Evolutionary conservation across 2,797 vertebrate species (phyloP).

Genomic region (Philypnodon macrostomus): DNA sequence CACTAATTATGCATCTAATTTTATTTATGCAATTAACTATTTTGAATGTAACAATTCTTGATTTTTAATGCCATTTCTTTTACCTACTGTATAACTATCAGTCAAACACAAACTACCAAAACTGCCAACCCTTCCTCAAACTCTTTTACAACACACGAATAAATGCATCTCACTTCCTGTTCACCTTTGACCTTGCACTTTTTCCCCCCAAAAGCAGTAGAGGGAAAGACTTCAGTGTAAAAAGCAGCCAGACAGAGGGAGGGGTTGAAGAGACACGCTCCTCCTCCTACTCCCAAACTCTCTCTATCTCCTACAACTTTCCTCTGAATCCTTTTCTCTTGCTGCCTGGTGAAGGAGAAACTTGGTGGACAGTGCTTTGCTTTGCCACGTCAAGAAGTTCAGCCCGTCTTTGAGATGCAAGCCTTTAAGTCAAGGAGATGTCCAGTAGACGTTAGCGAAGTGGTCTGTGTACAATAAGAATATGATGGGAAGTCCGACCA

Average conservation of each 20-base stretch:
- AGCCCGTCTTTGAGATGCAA: slow-evolving; percentile 37
- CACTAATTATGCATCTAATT: no score
- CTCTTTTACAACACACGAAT: slow-evolving; percentile 66
- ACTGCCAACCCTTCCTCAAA: slow-evolving; percentile 39
- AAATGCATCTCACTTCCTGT: slow-evolving; percentile 87
- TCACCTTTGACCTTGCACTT: slow-evolving; percentile 89
- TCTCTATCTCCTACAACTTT: slow-evolving; percentile 72
- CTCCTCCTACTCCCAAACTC: slow-evolving; percentile 74
- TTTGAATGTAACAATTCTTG: no score
- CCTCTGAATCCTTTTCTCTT: slow-evolving; percentile 68
- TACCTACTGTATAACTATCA: no score
- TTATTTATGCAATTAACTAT: no score
- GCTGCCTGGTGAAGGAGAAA: slow-evolving; percentile 70
- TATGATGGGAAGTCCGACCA: no score
- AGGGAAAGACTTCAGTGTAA: slow-evolving; percentile 18
- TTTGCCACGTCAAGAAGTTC: slow-evolving; percentile 93
- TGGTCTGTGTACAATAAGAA: not conserved
- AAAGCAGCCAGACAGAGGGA: slow-evolving; percentile 17
- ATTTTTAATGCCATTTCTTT: no score
- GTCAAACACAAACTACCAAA: slow-evolving; percentile 11
- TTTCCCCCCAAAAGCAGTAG: slow-evolving; percentile 68
- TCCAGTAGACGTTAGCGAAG: not conserved
- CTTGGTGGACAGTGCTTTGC: slow-evolving; percentile 79
- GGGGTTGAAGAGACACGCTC: slow-evolving; percentile 59
- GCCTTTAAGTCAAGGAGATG: not conserved